A percentile compares a stretch with the other conserved stretches of the same genome.
Conservation (phyloP, 1,140 invertebrate genomes). For the Oncopodura yosiiana region DNA sequence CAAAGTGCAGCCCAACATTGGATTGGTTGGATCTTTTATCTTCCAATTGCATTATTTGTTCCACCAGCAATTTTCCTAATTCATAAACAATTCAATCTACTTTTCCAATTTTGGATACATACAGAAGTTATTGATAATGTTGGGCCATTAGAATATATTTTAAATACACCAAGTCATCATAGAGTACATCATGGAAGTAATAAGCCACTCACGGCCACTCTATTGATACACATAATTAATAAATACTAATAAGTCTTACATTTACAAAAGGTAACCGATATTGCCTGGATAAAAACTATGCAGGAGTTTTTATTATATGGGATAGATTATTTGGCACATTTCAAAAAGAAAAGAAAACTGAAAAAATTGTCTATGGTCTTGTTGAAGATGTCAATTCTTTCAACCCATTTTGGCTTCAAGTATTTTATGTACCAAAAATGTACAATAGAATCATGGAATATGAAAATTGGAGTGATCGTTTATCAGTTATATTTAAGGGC, state of each 20-base stretch:
- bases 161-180: conserved; percentile 83
- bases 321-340: conserved; percentile 78
- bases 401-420: conserved; percentile 68
- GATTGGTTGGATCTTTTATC: conserved; percentile 75
- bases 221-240: neutral
- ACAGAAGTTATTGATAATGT: conserved; percentile 65
- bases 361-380: conserved; percentile 72
- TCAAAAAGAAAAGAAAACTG: conserved; percentile 53
- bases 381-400: conserved; percentile 56
- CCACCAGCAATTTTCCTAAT: conserved; percentile 74
- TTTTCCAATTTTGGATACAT: conserved; percentile 89
- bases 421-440: conserved; percentile 45
- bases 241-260: neutral
- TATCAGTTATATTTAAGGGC: conserved; percentile 66
- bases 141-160: conserved; percentile 69
- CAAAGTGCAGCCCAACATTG: conserved; percentile 73
- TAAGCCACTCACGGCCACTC: no score
- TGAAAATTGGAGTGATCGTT: conserved; percentile 50
- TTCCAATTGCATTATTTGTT: conserved; percentile 69
- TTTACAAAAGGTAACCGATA: conserved; percentile 59
- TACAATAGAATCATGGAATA: conserved; percentile 49
- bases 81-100: conserved; percentile 74
- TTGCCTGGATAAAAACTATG: conserved; percentile 80
- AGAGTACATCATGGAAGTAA: conserved; percentile 85
- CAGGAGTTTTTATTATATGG: conserved; percentile 76